These are phyloP conservation scores for Oenanthe oenanthe DNA, from an alignment of 2,113 vertebrate species.

Conservation along the genomic window DNA sequence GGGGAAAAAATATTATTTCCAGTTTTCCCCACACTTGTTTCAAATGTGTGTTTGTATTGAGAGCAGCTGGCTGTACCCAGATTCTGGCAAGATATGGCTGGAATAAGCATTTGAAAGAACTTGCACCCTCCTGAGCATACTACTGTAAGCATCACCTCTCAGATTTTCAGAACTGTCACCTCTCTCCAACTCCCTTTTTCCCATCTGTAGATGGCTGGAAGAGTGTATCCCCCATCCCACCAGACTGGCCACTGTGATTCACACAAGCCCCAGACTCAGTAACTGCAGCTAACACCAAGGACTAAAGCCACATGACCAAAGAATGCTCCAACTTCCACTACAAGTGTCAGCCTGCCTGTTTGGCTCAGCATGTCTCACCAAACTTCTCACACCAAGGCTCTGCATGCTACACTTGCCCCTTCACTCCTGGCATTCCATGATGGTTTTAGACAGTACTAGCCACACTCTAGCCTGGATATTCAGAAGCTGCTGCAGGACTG, in stretches of 20 bases:
- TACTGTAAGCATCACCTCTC: neutral
- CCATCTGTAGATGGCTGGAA: neutral
- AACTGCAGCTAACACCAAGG: neutral
- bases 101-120: neutral
- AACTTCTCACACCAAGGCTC: neutral
- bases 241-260: neutral
- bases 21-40: neutral
- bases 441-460: neutral
- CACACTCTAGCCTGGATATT: neutral
- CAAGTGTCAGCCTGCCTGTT: neutral
- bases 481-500: neutral
- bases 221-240: neutral
- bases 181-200: neutral
- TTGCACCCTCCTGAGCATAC: neutral
- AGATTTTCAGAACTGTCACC: neutral
- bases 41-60: neutral
- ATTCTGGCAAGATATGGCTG: neutral
- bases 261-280: neutral
- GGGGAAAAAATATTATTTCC: neutral
- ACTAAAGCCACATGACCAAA: neutral
- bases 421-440: neutral
- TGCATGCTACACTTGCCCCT: neutral
- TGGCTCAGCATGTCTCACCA: neutral
- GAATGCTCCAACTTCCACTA: neutral
- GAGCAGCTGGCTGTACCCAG: neutral